These are phyloP conservation scores for Neoaliturus tenellus DNA, from an alignment of 2,888 invertebrate genomes.

Conservation along the genomic window DNA sequence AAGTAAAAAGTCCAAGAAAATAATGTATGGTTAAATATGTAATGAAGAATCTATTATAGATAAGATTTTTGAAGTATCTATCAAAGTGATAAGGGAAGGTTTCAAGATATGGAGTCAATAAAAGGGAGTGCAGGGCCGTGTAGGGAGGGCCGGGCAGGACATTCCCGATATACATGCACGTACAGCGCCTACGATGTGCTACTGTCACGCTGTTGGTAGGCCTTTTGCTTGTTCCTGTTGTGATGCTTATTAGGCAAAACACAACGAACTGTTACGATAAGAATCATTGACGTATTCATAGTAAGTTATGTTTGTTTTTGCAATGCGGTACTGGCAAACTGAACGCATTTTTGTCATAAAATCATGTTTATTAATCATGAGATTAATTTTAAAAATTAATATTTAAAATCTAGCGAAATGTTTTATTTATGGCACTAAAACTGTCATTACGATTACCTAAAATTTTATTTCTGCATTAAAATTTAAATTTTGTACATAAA, in stretches of 20 bases:
- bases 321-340: neutral
- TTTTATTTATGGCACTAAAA: too few species aligned
- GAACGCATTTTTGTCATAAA: neutral
- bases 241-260: neutral
- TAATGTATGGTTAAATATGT: too few species aligned
- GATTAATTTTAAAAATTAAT: too few species aligned
- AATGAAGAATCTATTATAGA: too few species aligned
- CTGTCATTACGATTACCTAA: too few species aligned
- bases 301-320: too few species aligned
- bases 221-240: neutral
- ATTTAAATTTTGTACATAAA: too few species aligned
- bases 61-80: neutral
- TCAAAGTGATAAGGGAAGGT: neutral
- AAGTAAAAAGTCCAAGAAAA: too few species aligned
- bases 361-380: too few species aligned
- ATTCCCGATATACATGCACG: constrained; percentile 7
- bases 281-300: too few species aligned
- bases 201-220: neutral
- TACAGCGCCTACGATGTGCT: neutral
- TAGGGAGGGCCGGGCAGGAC: neutral
- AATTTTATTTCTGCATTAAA: too few species aligned
- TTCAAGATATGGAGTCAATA: constrained; percentile 10
- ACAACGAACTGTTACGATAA: neutral
- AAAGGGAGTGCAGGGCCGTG: constrained; percentile 12
- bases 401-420: too few species aligned